phyloP scores from a whole-genome alignment of 2,888 invertebrate species.

The Tachina fera region DNA sequence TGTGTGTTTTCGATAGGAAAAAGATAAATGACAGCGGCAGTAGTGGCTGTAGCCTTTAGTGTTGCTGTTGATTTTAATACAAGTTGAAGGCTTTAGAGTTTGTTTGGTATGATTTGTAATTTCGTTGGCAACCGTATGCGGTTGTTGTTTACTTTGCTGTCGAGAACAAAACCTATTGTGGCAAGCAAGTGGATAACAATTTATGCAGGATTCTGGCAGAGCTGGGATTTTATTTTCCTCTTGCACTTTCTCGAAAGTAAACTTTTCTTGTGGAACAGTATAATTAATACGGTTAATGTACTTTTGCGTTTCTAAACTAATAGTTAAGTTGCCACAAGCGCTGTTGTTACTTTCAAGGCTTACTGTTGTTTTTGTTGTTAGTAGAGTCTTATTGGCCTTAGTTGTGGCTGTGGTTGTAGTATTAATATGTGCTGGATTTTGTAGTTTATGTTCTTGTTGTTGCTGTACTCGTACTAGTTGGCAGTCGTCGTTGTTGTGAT shows the following conservation, averaged over 20 bases:
- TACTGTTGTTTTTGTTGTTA: slow-evolving; percentile 51
- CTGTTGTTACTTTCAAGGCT: slow-evolving; percentile 56
- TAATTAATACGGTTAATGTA: slow-evolving; percentile 23
- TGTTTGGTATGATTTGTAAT: slow-evolving; percentile 36
- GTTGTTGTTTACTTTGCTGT: slow-evolving; percentile 42
- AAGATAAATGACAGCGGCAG: slow-evolving; percentile 57
- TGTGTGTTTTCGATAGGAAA: slow-evolving; percentile 58
- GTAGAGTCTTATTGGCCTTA: slow-evolving; percentile 69
- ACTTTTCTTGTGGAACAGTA: slow-evolving; percentile 3
- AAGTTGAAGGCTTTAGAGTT: slow-evolving; percentile 38
- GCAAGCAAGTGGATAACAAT: slow-evolving; percentile 61
- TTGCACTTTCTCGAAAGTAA: slow-evolving; percentile 70
- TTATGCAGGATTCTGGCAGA: slow-evolving; percentile 71
- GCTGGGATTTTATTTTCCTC: slow-evolving; percentile 15
- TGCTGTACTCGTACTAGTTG: slow-evolving; percentile 57
- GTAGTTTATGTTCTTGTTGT: slow-evolving; percentile 46
- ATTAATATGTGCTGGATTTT: slow-evolving; percentile 55
- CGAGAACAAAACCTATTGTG: slow-evolving; percentile 61
- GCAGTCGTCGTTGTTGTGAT: slow-evolving; percentile 60
- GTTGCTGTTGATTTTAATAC: slow-evolving; percentile 53
- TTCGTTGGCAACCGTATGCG: slow-evolving; percentile 28
- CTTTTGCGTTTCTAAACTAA: slow-evolving; percentile 39
- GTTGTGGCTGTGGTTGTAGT: slow-evolving; percentile 32
- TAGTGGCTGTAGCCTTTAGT: slow-evolving; percentile 46
- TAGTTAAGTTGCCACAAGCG: slow-evolving; percentile 35